Base-by-base conservation (phyloP, 2,797 vertebrate species). In the Alauda arvensis region DNA sequence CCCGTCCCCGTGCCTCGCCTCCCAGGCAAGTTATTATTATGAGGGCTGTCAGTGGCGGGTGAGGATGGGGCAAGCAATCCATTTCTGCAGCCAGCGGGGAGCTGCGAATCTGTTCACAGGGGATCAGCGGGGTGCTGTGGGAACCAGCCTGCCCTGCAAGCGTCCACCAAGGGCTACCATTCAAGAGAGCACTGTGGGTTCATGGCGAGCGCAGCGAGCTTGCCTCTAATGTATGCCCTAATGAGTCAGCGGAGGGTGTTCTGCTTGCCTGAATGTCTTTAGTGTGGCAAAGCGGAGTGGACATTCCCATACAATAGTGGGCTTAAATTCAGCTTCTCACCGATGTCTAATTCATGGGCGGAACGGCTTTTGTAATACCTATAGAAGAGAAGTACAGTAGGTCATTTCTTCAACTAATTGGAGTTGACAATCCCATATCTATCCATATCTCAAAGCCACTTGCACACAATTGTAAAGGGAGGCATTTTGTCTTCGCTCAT, bases 11-110 rank as follows among this genome's bases (percentile, higher is more conserved):
- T 87, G 88, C 83, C 93, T 95, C 83, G 89, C 94, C 95, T 95
- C 94, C 88, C 14, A 33, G 89, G 92, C 89, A 71, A 83, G 94
- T 95, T 95, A 96, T 95, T 94, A 95, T 95, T 95, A 96, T 93
- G 95, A 95, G 93, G 94, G 94, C 95, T 97, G 95, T 96, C 95
- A 96, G 95, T 93, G 91, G 91, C 90, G 89, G 91, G 93, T 94
- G 91, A 94, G 91, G 94, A 93, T 92, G 91, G 94, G 94, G 94
- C 94, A 92, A 93, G 89, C 91, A 93, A 66, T 92, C 92, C 89
- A 85, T 91, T 93, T 81, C 93, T 92, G 91, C 72, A 90, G 94
- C 81, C 93, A 87, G 95, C 91, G 61, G 96, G 96, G 94, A 93
- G 94, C 88, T 86, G 82, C 57, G 93, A 95, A 75, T 80, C 93